Base-by-base conservation (phyloP, 1,140 invertebrate genomes). In the fruit fly (Drosophila melanogaster) region DNA sequence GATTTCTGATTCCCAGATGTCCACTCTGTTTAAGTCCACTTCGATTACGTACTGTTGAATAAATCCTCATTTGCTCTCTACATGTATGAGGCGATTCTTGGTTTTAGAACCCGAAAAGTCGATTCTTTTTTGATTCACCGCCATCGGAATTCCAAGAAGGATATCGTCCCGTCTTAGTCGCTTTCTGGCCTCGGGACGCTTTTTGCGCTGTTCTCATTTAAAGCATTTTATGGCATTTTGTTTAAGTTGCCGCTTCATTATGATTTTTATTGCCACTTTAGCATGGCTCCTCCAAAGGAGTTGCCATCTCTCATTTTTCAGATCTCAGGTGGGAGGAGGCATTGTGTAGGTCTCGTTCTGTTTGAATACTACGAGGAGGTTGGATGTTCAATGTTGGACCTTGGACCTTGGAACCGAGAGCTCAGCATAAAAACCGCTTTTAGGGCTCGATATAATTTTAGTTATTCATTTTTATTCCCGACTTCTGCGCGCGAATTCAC, bases 211-310 rank as follows among this genome's bases (percentile, higher is more conserved):
- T 89, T 87, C 81, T 87, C 79, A 87, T 89, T 89, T 89, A 84
- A 79, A 62, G 72, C 72, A 87, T 87, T 89, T 89, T 83, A 89
- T 79, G 79, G 84, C 84, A 87, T 87, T 87, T 87, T 83, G 83
- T 83, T 87, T 83, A 79, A 89, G 84, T 87, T 77, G 84, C 79
- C 84, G 84, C 79, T 87, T 87, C 84, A 87, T 87, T 87, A 87
- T 87, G 84, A 87, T 89, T 87, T 87, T 89, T 87, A 87, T 89
- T 76, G 84, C 76, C 84, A 84, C 79, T 89, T 89, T 81, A 59
- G 77, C 74, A 61, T 79, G 58, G 70, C 46, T 33, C 44, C 22
- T 50, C 19, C 47, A 12, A 72, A 54, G 59, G 54, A 61, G 37
- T 33, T 24, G 24, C 35, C 53, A 47, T 49, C 24, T 44, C 41